phyloP scores from a whole-genome alignment of 2,113 vertebrate species.

The Dipodomys merriami region DNA sequence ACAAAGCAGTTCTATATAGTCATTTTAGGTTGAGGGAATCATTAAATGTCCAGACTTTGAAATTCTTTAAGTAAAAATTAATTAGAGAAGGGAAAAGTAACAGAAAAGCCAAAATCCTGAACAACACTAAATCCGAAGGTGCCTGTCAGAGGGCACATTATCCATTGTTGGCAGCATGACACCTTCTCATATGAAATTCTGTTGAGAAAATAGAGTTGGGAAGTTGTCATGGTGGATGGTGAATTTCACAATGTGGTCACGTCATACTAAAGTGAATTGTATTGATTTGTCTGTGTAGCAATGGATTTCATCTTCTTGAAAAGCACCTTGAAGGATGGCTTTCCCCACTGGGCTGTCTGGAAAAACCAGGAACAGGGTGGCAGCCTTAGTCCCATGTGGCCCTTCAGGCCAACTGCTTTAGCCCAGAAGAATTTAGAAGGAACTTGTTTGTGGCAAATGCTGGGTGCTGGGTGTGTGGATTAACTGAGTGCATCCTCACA shows the following conservation, averaged over 20 bases:
- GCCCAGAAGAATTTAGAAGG: not conserved
- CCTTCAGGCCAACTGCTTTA: not conserved
- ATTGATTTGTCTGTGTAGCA: accelerated
- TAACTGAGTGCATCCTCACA: accelerated
- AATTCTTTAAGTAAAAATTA: not conserved
- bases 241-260: not conserved
- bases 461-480: accelerated
- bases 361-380: accelerated
- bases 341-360: not conserved
- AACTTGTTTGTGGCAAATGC: not conserved
- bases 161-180: not conserved
- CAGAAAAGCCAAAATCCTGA: not conserved
- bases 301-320: not conserved
- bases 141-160: accelerated
- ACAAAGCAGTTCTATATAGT: not conserved
- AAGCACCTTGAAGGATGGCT: not conserved
- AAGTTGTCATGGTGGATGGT: not conserved
- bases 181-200: not conserved
- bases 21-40: not conserved
- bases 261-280: accelerated
- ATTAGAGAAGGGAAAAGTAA: no score
- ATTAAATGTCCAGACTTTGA: not conserved
- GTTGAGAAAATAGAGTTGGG: not conserved
- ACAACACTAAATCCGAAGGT: not conserved
- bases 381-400: not conserved